Evolutionary conservation across 2,113 vertebrate genomes (phyloP).

Genomic region (Lota lota): DNA sequence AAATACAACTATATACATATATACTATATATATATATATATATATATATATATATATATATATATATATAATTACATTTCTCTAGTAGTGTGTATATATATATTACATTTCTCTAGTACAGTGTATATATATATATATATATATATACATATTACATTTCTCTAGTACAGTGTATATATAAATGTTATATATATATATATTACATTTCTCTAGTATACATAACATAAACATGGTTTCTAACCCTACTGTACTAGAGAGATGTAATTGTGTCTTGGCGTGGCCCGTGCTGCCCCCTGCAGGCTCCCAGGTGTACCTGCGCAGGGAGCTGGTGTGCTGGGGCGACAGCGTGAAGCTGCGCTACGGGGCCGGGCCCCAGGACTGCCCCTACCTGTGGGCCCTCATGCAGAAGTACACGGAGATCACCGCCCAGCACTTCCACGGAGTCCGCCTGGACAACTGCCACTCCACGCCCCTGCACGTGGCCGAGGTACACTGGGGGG

Average conservation of each 20-base stretch:
- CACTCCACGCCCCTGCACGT: constrained; percentile 88
- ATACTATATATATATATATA: too few species aligned
- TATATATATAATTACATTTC: too few species aligned
- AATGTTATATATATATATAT: too few species aligned
- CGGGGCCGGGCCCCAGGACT: constrained; percentile 83
- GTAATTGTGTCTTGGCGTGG: not conserved
- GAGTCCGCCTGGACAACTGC: constrained; percentile 88
- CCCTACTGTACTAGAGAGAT: not conserved
- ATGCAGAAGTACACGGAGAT: constrained; percentile 91
- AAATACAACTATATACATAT: too few species aligned
- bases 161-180: too few species aligned
- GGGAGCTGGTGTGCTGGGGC: constrained; percentile 86
- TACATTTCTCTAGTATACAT: too few species aligned
- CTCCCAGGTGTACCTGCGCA: constrained; percentile 82
- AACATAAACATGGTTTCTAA: too few species aligned
- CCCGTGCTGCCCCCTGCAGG: constrained; percentile 60
- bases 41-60: too few species aligned
- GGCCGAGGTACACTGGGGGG: constrained; percentile 78
- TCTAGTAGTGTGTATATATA: too few species aligned
- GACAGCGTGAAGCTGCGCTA: constrained; percentile 87
- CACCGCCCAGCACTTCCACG: constrained; percentile 81
- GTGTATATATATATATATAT: too few species aligned
- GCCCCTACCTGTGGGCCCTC: constrained; percentile 85
- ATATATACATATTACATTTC: too few species aligned
- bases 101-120: too few species aligned